Percentiles rank a stretch among this genome's conserved stretches.
phyloP scores from a whole-genome alignment of 2,888 invertebrate species.

The Ceramica pisi region DNA sequence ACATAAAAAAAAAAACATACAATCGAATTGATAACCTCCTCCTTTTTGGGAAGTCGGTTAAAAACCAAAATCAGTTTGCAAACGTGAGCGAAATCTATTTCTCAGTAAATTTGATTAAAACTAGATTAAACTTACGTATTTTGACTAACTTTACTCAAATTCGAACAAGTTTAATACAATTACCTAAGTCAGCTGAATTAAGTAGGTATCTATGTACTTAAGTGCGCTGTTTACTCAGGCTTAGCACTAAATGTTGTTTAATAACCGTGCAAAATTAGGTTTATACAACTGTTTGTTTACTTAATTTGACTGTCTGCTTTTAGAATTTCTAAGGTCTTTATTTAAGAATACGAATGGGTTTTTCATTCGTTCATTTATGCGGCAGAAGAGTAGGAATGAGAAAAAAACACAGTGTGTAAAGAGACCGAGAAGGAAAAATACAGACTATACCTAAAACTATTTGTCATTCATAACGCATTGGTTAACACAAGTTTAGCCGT shows the following conservation, averaged over 20 bases:
- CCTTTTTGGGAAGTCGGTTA: too few relatives aligned
- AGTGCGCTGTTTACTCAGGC: constrained; percentile 1
- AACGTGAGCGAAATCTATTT: background rate
- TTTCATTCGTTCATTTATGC: too few relatives aligned
- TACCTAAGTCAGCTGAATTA: constrained; percentile 7
- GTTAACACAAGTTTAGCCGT: too few relatives aligned
- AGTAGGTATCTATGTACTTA: background rate
- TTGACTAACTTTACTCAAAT: constrained; percentile 5
- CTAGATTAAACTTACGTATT: constrained; percentile 4
- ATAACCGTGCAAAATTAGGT: constrained; percentile 1
- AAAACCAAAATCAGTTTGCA: background rate
- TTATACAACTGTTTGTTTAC: constrained; percentile 7
- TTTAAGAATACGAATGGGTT: background rate
- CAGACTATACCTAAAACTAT: too few relatives aligned
- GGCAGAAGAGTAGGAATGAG: too few relatives aligned
- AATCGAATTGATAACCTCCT: too few relatives aligned
- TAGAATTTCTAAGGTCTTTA: background rate
- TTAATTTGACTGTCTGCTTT: constrained; percentile 13
- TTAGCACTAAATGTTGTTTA: constrained; percentile 4
- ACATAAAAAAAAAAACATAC: too few relatives aligned
- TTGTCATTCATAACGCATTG: too few relatives aligned
- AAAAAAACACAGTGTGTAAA: too few relatives aligned
- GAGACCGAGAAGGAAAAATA: too few relatives aligned
- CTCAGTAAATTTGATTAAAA: background rate
- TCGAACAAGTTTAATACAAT: constrained; percentile 21